Evolutionary conservation across 2,113 vertebrate species (phyloP), one percentile per base, ranked within the genome.

Genomic region (Diadophis punctatus): DNA sequence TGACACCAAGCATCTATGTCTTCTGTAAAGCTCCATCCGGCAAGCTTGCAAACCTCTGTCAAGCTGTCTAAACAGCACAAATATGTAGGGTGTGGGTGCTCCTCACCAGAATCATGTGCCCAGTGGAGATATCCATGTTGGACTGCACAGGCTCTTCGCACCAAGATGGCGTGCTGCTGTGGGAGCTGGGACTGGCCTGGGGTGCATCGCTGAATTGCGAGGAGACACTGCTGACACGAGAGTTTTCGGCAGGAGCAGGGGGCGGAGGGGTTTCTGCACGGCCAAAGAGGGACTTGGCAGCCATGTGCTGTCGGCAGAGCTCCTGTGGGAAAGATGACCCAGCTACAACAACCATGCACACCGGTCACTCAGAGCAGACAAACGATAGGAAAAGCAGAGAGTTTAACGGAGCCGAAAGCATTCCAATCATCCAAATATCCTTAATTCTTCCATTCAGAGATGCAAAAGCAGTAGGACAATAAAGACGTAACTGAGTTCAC

Each of bases 51-150:
- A 30, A 46, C 48, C 34, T 53, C 46, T 1, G 43, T 22, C 46
- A 74, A 58, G 39, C 20, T 30, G 16, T 10, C 4, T 10, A 30
- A 39, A 46, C 25, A 14, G 5, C 84, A 84, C 51, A 89, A 5
- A 39, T 8, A 22, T 14, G 3, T 55, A 3, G 9, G 39, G 27
- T 2, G 27, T 34, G 52, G 30, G 8, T 55, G 8, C 0, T 4
- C 25, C 95, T 94, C 97, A 99, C 99, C 98, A 99, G 98, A 96
- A 99, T 99, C 99, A 99, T 99, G 98, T 99, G 99, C 93, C 99
- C 99, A 0, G 99, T 99, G 80, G 99, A 99, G 97, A 99, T 99
- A 97, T 99, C 99, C 99, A 99, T 99, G 96, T 99, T 99, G 94
- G 99, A 99, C 96, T 99, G 99, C n/a, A 99, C 99, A 0, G 99